Evolutionary conservation across 2,113 vertebrate species (phyloP).

Genomic region (Capra hircus): DNA sequence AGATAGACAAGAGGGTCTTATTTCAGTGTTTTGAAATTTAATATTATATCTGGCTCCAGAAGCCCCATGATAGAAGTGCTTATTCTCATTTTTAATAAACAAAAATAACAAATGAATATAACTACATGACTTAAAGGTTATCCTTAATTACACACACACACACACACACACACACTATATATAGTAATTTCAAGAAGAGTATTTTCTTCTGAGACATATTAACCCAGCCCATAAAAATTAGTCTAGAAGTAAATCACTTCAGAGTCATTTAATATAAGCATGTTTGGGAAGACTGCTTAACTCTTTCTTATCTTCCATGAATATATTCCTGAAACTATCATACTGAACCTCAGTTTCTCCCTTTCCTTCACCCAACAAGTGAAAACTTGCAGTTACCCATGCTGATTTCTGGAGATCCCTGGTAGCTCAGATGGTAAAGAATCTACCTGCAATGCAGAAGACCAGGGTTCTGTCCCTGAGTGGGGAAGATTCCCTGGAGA

Average conservation of each 20-base stretch:
- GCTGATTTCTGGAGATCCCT: neutral
- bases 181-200: neutral
- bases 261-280: neutral
- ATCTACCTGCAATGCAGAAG: neutral
- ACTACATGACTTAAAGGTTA: neutral
- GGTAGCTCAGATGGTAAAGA: neutral
- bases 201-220: neutral
- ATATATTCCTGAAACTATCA: neutral
- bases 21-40: constrained; percentile 11
- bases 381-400: neutral
- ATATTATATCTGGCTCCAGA: neutral
- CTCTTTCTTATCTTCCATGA: neutral
- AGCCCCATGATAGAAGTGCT: neutral
- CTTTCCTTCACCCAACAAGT: neutral
- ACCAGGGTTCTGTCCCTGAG: neutral
- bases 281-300: neutral
- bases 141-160: neutral
- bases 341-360: neutral
- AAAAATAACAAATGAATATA: neutral
- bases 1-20: neutral
- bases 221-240: neutral
- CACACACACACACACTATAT: too few relatives aligned
- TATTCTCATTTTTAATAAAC: constrained; percentile 12
- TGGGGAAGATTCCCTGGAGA: neutral
- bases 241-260: neutral